Base-by-base conservation (phyloP, 2,797 vertebrate species). In the Melanotaenia pygmaea region DNA sequence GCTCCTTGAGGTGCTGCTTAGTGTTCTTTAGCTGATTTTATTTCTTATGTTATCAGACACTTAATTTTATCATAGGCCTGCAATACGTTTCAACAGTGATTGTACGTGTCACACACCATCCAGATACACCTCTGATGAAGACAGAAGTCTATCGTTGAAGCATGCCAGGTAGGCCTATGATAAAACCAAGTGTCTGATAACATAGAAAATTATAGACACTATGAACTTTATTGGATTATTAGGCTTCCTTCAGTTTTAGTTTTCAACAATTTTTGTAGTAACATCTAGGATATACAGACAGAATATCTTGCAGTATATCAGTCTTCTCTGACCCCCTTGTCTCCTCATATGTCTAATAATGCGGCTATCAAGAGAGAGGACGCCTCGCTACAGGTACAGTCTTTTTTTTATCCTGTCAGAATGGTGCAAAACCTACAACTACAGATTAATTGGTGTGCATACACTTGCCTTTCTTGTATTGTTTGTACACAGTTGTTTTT, bases 381-480 rank as follows among this genome's bases (percentile, higher is more conserved):
- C 86, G 73, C 64, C 85, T 94, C 59, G 83, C 85, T 40, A 82
- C 93, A 94, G 94, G 94, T 95, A 94, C 20, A 61, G 79, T 81
- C n/a, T 51, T 14, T 10, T 2, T 68, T 64, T 5, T 32, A 57
- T 66, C 64, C 14, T 58, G 40, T 64, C 14, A 3, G n/a, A 71
- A 40, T 20, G 32, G 16, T 26, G 14, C 2, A 64, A n/a, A 63
- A 58, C 14, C 14, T 30, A 30, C 14, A 28, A 28, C 14, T 30
- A 30, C 28, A 28, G 12, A 28, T 8, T 57, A 11, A 28, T 16
- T 30, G 14, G 18, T 54, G 26, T 57, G 1, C 24, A 1, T 74
- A 22, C 47, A 26, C 68, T 80, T 69, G 47, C 45, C 47, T 62
- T 67, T 61, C 8, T 70, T 0, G 13, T 20, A 45, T 70, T 16